These are phyloP conservation scores for Penaeus indicus DNA, from an alignment of 1,140 invertebrate species.

Conservation along the genomic window DNA sequence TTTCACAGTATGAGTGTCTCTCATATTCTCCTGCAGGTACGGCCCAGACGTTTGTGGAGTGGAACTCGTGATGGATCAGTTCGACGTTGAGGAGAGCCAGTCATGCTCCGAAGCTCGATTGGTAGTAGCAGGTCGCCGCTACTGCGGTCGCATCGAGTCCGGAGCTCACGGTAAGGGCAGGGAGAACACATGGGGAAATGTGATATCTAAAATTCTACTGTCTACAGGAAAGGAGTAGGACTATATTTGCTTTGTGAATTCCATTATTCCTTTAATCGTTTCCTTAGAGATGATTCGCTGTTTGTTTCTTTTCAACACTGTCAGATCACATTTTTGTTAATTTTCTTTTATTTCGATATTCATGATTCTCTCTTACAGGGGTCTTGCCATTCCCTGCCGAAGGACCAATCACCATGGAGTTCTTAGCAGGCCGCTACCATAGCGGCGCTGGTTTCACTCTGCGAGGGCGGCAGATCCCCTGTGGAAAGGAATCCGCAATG, in stretches of 20 bases:
- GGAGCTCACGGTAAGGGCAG: constrained; percentile 42
- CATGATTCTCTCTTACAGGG: not conserved
- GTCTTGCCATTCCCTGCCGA: constrained; percentile 4
- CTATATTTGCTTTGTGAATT: too few species aligned
- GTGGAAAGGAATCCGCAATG: not conserved
- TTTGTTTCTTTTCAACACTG: too few species aligned
- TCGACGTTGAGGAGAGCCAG: constrained; percentile 38
- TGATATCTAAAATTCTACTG: too few species aligned
- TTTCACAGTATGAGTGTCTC: not conserved
- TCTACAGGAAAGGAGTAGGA: too few species aligned
- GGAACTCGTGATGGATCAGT: constrained; percentile 45
- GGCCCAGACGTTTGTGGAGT: constrained; percentile 22
- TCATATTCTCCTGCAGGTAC: not conserved
- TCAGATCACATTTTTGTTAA: too few species aligned
- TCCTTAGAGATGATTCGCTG: too few species aligned
- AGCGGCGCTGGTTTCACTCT: constrained; percentile 17
- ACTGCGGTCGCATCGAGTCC: constrained; percentile 33
- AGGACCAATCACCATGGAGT: constrained; percentile 2
- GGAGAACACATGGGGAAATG: too few species aligned
- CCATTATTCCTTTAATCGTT: too few species aligned
- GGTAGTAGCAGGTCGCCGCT: constrained; percentile 17
- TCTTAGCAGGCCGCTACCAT: constrained; percentile 1
- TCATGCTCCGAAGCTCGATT: constrained; percentile 30
- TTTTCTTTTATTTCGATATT: not conserved
- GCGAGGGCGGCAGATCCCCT: constrained; percentile 10